Percentiles rank a stretch among this genome's conserved stretches.
phyloP scores from a whole-genome alignment of 1,140 invertebrate species.

The Melitaea cinxia region DNA sequence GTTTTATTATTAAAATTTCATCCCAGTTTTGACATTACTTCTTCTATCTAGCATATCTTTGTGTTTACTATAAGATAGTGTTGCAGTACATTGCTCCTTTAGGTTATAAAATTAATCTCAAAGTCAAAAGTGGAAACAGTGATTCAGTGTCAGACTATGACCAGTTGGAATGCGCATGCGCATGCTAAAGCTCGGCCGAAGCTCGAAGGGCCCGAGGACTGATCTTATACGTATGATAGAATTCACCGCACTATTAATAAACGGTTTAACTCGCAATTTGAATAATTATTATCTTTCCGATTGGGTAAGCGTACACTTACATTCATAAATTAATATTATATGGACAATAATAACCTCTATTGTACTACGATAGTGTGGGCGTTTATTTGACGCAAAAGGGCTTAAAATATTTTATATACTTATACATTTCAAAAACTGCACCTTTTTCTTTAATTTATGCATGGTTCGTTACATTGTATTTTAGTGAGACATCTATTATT shows the following conservation, averaged over 20 bases:
- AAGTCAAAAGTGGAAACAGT: constrained; percentile 32
- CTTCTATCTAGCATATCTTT: no score
- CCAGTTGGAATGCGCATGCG: constrained; percentile 49
- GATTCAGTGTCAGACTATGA: constrained; percentile 47
- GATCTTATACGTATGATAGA: constrained; percentile 41
- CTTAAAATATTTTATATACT: background rate
- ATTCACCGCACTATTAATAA: constrained; percentile 59
- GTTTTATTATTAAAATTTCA: no score
- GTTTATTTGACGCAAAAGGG: constrained; percentile 19
- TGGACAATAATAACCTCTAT: constrained; percentile 43
- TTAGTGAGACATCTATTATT: no score
- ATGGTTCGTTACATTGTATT: background rate
- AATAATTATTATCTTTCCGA: constrained; percentile 53
- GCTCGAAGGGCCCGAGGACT: constrained; percentile 37
- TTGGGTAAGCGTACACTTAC: constrained; percentile 36
- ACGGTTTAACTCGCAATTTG: constrained; percentile 52
- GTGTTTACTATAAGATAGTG: background rate
- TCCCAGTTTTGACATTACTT: no score
- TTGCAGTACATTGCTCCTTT: background rate
- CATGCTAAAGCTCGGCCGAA: constrained; percentile 41
- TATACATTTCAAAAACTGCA: background rate
- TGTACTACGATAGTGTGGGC: constrained; percentile 22
- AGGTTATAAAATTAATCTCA: constrained; percentile 18
- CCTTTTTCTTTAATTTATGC: background rate
- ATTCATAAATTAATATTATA: constrained; percentile 38